Conservation (phyloP, 2,888 invertebrate species). For the Papilio elwesi region DNA sequence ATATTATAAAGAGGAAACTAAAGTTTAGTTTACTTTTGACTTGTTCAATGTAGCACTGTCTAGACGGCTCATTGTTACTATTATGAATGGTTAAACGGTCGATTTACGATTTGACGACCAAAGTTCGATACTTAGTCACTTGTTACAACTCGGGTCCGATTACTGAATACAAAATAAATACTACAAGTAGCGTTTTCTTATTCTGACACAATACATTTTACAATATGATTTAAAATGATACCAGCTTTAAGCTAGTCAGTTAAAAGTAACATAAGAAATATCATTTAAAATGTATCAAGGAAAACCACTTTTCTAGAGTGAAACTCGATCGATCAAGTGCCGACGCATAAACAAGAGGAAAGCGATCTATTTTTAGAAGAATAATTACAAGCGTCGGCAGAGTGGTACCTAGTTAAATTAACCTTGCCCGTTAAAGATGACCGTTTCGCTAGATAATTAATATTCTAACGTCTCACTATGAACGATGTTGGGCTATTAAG, state of each 20-base stretch:
- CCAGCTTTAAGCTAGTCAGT: neutral
- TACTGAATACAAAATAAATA: neutral
- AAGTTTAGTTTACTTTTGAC: neutral
- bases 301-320: constrained; percentile 37
- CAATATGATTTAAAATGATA: neutral
- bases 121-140: neutral
- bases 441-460: constrained; percentile 49
- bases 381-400: constrained; percentile 32
- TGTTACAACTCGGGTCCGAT: constrained; percentile 1
- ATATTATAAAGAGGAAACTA: neutral
- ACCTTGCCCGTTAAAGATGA: constrained; percentile 38
- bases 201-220: neutral
- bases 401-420: constrained; percentile 24
- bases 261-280: neutral
- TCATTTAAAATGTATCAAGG: constrained; percentile 28
- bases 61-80: constrained; percentile 18
- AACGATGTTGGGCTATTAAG: constrained; percentile 55
- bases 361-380: constrained; percentile 39
- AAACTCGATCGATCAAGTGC: constrained; percentile 30
- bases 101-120: constrained; percentile 12
- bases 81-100: constrained; percentile 13
- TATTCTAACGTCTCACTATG: constrained; percentile 50
- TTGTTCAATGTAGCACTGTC: constrained; percentile 5
- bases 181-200: neutral
- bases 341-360: constrained; percentile 30